phyloP scores from a whole-genome alignment of 2,888 invertebrate species.

The Rhyacophila evoluta region DNA sequence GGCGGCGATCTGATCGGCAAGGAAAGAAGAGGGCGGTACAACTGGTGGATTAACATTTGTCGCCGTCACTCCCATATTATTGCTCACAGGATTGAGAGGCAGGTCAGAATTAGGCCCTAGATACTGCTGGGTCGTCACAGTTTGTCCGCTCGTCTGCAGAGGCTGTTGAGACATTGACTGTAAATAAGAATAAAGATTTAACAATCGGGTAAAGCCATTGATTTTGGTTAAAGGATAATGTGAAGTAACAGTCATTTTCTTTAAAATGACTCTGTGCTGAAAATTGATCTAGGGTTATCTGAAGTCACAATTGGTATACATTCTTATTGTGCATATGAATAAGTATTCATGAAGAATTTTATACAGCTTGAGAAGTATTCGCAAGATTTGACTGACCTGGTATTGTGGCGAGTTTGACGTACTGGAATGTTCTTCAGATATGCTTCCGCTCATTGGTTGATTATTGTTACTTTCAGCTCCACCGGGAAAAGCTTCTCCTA shows the following conservation, averaged over 20 bases:
- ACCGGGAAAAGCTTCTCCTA: constrained; percentile 58
- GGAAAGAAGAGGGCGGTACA: constrained; percentile 3
- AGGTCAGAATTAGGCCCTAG: not conserved
- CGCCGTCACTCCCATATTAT: not conserved
- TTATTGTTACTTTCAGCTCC: constrained; percentile 69
- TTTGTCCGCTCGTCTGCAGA: not conserved
- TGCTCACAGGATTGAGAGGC: not conserved
- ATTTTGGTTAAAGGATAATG: no score
- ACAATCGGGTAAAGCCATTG: no score
- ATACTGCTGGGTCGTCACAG: constrained; percentile 23
- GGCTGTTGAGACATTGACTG: constrained; percentile 26
- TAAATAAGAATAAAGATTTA: not conserved
- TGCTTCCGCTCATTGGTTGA: constrained; percentile 62
- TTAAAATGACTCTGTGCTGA: no score
- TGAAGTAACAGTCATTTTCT: no score
- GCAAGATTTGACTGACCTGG: constrained; percentile 65
- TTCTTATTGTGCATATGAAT: no score
- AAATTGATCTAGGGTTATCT: no score
- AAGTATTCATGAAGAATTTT: no score
- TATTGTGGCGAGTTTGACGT: constrained; percentile 70
- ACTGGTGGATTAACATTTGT: not conserved
- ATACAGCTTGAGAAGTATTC: no score
- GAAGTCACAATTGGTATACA: no score
- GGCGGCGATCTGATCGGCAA: not conserved
- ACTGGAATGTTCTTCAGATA: constrained; percentile 66